These are phyloP conservation scores for Molorchus minor DNA, from an alignment of 2,888 invertebrate genomes.

Conservation along the genomic window DNA sequence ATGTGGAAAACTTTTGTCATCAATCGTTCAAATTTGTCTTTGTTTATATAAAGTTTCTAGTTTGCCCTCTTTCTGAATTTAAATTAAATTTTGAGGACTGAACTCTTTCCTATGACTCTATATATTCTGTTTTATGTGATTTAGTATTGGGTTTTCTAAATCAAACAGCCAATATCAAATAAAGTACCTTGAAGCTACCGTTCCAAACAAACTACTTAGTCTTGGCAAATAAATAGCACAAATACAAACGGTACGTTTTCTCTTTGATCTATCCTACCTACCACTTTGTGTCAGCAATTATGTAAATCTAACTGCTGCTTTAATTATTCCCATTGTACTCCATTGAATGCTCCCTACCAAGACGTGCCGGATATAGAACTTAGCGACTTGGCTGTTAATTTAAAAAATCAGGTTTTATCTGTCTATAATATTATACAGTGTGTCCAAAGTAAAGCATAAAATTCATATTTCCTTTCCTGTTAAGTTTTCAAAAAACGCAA, in stretches of 20 bases:
- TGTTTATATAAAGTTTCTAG: constrained; percentile 36
- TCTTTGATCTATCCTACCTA: neutral
- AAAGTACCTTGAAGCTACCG: neutral
- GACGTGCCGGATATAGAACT: too few species aligned
- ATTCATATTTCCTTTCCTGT: too few species aligned
- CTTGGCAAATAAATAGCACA: constrained; percentile 1
- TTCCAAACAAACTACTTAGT: constrained; percentile 4
- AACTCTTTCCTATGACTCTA: constrained; percentile 23
- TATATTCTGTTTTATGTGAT: constrained; percentile 20
- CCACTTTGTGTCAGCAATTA: neutral
- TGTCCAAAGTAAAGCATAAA: too few species aligned
- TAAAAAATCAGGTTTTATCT: too few species aligned
- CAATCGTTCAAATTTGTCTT: constrained; percentile 45
- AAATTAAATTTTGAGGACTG: constrained; percentile 33
- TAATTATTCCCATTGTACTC: neutral
- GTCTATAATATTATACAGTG: too few species aligned
- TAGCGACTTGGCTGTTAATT: too few species aligned
- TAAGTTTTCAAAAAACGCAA: too few species aligned
- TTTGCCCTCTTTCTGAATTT: constrained; percentile 41
- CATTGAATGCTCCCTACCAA: too few species aligned
- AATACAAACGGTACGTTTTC: neutral
- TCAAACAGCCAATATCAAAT: neutral
- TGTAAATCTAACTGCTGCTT: neutral
- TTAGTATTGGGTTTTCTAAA: neutral
- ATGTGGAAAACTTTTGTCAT: constrained; percentile 40